A percentile compares a stretch with the other conserved stretches of the same genome.
These are phyloP conservation scores for Dinomys branickii DNA, from an alignment of 2,113 vertebrate species.

Conservation along the genomic window DNA sequence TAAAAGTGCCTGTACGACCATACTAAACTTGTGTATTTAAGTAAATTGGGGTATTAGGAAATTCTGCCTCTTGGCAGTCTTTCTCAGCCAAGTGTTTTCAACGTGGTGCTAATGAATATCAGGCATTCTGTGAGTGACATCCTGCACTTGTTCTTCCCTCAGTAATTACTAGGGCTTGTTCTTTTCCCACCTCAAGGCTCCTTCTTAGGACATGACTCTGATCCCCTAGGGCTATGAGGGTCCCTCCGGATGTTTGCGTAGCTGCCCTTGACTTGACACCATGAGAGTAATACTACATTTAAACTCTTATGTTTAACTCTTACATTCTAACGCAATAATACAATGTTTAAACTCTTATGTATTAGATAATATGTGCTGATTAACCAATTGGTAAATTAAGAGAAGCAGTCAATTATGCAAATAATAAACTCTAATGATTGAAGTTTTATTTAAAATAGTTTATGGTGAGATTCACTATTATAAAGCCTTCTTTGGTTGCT, in stretches of 20 bases:
- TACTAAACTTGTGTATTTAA: not conserved
- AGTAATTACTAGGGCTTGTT: not conserved
- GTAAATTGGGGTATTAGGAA: not conserved
- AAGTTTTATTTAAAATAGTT: not conserved
- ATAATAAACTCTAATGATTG: not conserved
- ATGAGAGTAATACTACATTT: not conserved
- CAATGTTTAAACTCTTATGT: not conserved
- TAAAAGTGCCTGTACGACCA: not conserved
- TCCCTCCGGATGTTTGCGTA: not conserved
- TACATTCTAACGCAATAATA: not conserved
- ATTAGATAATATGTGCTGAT: not conserved
- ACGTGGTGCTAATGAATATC: not conserved
- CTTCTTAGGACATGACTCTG: not conserved
- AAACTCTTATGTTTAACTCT: not conserved
- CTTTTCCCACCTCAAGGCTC: not conserved
- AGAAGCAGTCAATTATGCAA: not conserved
- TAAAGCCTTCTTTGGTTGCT: not conserved
- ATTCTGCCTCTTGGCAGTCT: not conserved
- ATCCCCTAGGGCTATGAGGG: not conserved
- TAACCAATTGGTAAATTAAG: not conserved
- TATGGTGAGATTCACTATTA: not conserved
- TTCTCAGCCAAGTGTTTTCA: not conserved
- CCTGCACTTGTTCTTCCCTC: not conserved
- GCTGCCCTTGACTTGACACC: not conserved
- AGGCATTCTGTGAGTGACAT: not conserved